Base-by-base conservation (phyloP, 2,888 invertebrate genomes). In the Tridacna crocea region DNA sequence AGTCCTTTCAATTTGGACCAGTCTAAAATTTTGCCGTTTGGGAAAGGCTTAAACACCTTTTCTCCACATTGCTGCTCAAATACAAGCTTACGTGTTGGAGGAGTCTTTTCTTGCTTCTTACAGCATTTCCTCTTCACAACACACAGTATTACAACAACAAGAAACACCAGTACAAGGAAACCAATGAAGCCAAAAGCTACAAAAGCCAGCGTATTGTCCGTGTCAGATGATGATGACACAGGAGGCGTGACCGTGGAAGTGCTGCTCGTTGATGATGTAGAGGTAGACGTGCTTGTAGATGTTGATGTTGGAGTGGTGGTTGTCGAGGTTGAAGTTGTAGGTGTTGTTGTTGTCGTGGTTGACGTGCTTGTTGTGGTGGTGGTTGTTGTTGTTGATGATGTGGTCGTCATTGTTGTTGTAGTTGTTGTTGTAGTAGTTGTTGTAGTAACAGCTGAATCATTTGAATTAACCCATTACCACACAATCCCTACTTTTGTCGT, bases 321-420 rank as follows among this genome's bases (percentile, higher is more conserved):
- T 36, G 60, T 60, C 0, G 70, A 17, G 3, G 70, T 70, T 0
- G 70, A 11, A 22, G 48, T 51, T 11, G 70, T 6, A 24, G 58
- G 58, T 6, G 73, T 27, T 27, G 73, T 27, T 36, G 73, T 22
- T 8, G 73, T 73, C 13, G 73, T 27, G 10, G 60, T 26, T n/a
- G 73, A 36, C 13, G 73, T 63, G 0, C 24, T 60, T 6, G 73
- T 68, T 15, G 76, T 58, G 22, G 68, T 76, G 24, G 81, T 72
- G 1, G 82, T 82, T 0, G 82, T 82, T 36, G 68, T 46, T 2
- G 48, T 47, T n/a, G 68, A 47, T 13, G 68, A 47, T n/a, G 68
- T 47, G 3, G 68, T 47, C 47, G 68, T 68, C n/a, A 51, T 51
- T 48, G 70, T 70, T 22, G 70, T 70, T 70, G 70, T 70, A 10